These are phyloP conservation scores for Notodonta ziczac DNA, from an alignment of 2,888 invertebrate genomes.

Conservation along the genomic window DNA sequence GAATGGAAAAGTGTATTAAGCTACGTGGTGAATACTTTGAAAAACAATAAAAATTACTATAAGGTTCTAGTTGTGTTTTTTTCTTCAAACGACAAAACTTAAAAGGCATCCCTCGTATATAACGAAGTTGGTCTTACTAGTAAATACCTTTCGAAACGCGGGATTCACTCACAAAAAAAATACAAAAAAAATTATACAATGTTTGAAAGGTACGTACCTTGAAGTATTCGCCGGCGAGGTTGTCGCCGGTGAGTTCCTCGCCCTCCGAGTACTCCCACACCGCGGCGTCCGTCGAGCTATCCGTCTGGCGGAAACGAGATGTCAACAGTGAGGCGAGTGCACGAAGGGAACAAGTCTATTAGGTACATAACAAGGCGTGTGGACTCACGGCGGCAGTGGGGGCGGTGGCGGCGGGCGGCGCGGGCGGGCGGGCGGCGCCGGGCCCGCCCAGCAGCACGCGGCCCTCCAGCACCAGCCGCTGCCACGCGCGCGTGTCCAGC, in stretches of 20 bases:
- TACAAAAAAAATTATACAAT: too few species aligned
- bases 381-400: conserved; percentile 26
- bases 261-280: conserved; percentile 69
- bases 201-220: conserved; percentile 57
- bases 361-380: background rate
- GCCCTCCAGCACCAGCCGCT: conserved; percentile 75
- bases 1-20: too few species aligned
- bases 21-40: too few species aligned
- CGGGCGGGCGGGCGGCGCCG: conserved; percentile 31
- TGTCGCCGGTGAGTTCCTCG: conserved; percentile 66
- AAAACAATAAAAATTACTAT: too few species aligned
- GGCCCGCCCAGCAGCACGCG: conserved; percentile 68
- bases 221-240: conserved; percentile 73
- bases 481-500: conserved; percentile 80
- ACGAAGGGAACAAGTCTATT: too few species aligned
- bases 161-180: too few species aligned
- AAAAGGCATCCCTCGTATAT: too few species aligned
- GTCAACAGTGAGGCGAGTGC: background rate
- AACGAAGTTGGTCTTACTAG: too few species aligned
- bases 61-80: too few species aligned
- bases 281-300: conserved; percentile 61
- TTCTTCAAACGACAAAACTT: too few species aligned
- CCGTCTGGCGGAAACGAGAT: conserved; percentile 44
- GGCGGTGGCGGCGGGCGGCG: conserved; percentile 20
- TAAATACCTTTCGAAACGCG: too few species aligned